Conservation (phyloP, 2,113 vertebrate genomes). For the Platysternon megacephalum region DNA sequence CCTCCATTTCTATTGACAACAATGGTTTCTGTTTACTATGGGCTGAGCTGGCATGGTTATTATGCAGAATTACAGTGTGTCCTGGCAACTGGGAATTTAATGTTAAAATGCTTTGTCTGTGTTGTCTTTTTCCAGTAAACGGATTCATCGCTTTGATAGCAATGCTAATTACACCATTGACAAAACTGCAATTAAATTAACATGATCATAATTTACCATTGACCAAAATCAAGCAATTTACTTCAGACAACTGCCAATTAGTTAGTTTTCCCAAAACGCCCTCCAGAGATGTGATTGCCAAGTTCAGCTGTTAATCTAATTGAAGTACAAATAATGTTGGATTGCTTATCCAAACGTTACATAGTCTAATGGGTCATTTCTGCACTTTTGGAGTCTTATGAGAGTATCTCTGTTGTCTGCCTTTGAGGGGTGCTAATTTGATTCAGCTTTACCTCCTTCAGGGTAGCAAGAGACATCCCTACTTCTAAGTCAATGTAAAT, state of each 20-base stretch:
- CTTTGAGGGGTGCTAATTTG: not conserved
- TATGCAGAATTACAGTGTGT: constrained; percentile 33
- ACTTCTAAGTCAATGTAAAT: not conserved
- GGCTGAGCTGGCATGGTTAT: constrained; percentile 5
- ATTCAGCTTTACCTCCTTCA: not conserved
- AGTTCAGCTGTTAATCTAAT: constrained; percentile 60
- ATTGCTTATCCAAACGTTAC: constrained; percentile 42
- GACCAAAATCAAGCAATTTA: constrained; percentile 69
- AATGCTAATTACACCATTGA: constrained; percentile 47
- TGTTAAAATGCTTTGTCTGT: constrained; percentile 7
- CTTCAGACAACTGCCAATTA: constrained; percentile 70
- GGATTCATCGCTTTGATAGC: constrained; percentile 40
- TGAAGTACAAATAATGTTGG: constrained; percentile 43
- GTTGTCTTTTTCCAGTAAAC: constrained; percentile 34
- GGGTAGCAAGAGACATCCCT: not conserved
- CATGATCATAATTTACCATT: constrained; percentile 59
- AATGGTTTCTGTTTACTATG: not conserved
- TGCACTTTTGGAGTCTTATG: not conserved
- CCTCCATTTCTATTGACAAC: not conserved
- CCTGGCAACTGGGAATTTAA: constrained; percentile 33
- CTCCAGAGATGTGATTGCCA: constrained; percentile 43
- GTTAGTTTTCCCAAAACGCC: constrained; percentile 52
- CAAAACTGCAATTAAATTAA: constrained; percentile 70
- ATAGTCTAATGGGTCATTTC: not conserved
- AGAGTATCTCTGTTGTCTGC: not conserved